A percentile compares a stretch with the other conserved stretches of the same genome.
Conservation (phyloP, 2,888 invertebrate species). For the Eubasilissa splendida region DNA sequence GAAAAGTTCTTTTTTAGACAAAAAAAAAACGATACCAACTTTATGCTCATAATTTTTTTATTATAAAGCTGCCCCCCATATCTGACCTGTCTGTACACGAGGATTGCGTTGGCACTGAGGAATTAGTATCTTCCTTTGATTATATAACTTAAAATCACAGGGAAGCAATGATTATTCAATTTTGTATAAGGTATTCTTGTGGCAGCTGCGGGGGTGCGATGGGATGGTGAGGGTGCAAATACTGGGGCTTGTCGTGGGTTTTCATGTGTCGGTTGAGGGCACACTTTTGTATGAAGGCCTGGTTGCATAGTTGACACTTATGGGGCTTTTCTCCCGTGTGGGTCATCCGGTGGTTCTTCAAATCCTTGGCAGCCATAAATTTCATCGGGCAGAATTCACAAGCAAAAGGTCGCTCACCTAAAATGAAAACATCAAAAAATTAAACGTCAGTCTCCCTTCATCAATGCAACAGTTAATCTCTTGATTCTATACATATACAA, state of each 20-base stretch:
- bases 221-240: conserved; percentile 63
- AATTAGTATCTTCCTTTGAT: not conserved
- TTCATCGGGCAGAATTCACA: conserved; percentile 92
- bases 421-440: conserved; percentile 52
- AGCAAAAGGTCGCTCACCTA: conserved; percentile 83
- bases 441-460: not conserved
- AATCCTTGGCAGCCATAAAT: conserved; percentile 92
- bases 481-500: no score
- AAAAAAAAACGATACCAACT: no score
- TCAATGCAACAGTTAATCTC: no score
- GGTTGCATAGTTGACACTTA: conserved; percentile 90
- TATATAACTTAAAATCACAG: not conserved
- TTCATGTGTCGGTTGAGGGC: conserved; percentile 96
- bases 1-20: no score
- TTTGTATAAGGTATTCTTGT: conserved; percentile 17
- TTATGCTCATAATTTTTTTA: no score
- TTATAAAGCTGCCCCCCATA: no score
- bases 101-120: no score
- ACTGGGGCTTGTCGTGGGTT: conserved; percentile 88
- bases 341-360: conserved; percentile 92
- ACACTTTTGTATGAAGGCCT: conserved; percentile 93
- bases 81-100: no score
- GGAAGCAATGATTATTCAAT: not conserved
- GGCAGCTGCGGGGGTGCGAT: conserved; percentile 12
- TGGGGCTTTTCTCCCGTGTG: conserved; percentile 94